Conservation (phyloP, 2,797 vertebrate genomes). For the Manis javanica region DNA sequence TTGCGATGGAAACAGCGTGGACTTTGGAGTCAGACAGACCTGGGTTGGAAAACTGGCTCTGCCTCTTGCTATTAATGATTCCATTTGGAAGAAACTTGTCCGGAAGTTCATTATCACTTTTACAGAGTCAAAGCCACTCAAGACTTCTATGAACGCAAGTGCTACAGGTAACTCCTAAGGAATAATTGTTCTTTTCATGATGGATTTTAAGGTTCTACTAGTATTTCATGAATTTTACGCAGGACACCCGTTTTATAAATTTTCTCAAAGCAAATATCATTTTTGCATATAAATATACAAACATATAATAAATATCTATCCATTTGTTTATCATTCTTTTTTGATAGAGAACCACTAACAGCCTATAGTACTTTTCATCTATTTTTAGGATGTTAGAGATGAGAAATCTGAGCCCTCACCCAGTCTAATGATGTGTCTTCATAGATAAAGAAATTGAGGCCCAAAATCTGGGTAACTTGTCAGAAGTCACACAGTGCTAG, state of each 20-base stretch:
- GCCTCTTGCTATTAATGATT: not conserved
- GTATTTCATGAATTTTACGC: slow-evolving; percentile 17
- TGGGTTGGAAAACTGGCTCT: not conserved
- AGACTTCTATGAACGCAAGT: not conserved
- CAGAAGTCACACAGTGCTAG: slow-evolving; percentile 25
- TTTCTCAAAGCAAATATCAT: slow-evolving; percentile 17
- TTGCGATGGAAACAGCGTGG: not conserved
- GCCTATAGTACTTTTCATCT: not conserved
- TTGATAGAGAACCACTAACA: slow-evolving; percentile 24
- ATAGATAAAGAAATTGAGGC: not conserved
- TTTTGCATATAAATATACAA: not conserved
- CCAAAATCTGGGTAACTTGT: slow-evolving; percentile 14
- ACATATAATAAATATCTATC: not conserved
- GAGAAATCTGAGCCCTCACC: slow-evolving; percentile 9
- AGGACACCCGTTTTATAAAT: not conserved
- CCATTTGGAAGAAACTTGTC: not conserved
- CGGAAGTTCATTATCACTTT: not conserved
- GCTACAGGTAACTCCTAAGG: not conserved
- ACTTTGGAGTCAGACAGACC: not conserved
- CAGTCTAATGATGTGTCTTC: not conserved
- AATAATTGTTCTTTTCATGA: not conserved
- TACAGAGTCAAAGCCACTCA: not conserved
- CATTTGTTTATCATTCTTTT: not conserved
- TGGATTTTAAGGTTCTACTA: not conserved
- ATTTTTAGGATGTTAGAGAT: not conserved